Evolutionary conservation across 1,140 invertebrate species (phyloP), one percentile per base, ranked within the genome.

Genomic region (Arion vulgaris): DNA sequence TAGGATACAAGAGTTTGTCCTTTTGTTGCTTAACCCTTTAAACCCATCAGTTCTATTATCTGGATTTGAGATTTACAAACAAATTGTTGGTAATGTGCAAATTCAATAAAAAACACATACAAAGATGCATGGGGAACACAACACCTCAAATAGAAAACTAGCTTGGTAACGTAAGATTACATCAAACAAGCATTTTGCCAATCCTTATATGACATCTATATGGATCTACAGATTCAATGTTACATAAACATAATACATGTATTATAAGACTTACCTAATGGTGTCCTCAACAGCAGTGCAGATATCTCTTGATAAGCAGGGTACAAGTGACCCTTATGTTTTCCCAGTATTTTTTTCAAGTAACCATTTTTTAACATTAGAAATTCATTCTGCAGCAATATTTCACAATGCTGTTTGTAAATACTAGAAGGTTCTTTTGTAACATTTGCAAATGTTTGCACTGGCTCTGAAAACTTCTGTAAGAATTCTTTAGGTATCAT

Each of bases 401-500:
- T 82, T 4, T 85, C n/a, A 19, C 85, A 85, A 86, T 92, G 90
- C 26, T 87, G 84, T 78, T 87, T 88, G 80, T 93, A 93, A 39
- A 78, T 86, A n/a, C 86, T 75, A 72, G 86, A 88, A 77, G 91
- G 90, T 32, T 86, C 80, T 84, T 93, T 91, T 0, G 90, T 90
- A 19, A 84, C 83, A 89, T 94, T 86, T 75, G 88, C 86, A 87
- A 94, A 95, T 79, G 93, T 89, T 28, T 87, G 85, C 72, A 93
- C 86, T 19, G 94, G 94, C 83, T 94, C 91, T 34, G 94, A 93
- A 90, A 94, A 94, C 32, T 93, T 90, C 53, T 93, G 87, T 2
- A 95, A 80, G 87, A 95, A 95, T 28, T 93, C 90, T 53, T 92
- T 87, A 7, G 94, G 86, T 45, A 93, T 83, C 77, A 94, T 94